Percentiles rank a stretch among this genome's conserved stretches.
Evolutionary conservation across 2,888 invertebrate species (phyloP).

Genomic region (Beris morrisii): DNA sequence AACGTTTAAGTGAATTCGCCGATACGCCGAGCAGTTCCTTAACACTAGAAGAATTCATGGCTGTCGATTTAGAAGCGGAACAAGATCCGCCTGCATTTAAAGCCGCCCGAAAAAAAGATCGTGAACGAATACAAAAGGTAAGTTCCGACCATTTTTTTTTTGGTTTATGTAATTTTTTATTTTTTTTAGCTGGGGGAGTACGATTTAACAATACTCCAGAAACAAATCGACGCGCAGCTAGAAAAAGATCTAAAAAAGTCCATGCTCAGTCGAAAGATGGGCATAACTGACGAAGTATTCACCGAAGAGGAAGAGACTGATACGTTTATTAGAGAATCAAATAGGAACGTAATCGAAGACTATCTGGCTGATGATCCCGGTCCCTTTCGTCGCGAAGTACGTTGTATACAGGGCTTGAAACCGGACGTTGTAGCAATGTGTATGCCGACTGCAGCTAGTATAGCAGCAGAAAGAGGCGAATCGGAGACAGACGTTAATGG

Average conservation of each 20-base stretch:
- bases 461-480: slow-evolving; percentile 53
- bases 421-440: slow-evolving; percentile 81
- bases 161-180: background rate
- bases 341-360: slow-evolving; percentile 55
- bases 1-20: slow-evolving; percentile 91
- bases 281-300: slow-evolving; percentile 42
- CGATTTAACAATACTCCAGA: slow-evolving; percentile 77
- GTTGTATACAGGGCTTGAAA: slow-evolving; percentile 55
- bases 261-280: slow-evolving; percentile 47
- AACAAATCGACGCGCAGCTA: slow-evolving; percentile 81
- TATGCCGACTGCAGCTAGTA: slow-evolving; percentile 60
- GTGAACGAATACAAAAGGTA: slow-evolving; percentile 79
- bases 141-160: background rate
- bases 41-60: slow-evolving; percentile 96
- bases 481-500: slow-evolving; percentile 35
- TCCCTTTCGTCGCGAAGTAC: slow-evolving; percentile 33
- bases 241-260: slow-evolving; percentile 62
- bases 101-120: slow-evolving; percentile 84
- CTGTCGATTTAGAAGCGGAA: slow-evolving; percentile 93
- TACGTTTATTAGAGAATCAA: slow-evolving; percentile 58
- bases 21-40: slow-evolving; percentile 94
- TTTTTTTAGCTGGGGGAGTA: slow-evolving; percentile 58
- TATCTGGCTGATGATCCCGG: slow-evolving; percentile 50
- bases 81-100: slow-evolving; percentile 94
- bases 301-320: slow-evolving; percentile 55